Base-by-base conservation (phyloP, 1,140 invertebrate species). In the Zaprionus gabonicus region DNA sequence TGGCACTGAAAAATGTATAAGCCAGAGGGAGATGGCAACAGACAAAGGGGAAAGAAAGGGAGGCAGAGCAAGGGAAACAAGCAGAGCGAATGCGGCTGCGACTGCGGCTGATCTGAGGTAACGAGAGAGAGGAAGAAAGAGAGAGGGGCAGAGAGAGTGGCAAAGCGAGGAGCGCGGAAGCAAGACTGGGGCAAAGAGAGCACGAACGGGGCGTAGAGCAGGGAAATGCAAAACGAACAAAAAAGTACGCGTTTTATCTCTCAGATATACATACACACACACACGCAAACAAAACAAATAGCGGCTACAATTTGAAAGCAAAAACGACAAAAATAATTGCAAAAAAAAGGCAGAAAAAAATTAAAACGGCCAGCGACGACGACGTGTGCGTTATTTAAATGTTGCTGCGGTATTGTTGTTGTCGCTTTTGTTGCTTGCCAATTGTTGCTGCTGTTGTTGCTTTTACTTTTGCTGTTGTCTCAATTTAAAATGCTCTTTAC, bases 341-440 rank as follows among this genome's bases (percentile, higher is more conserved):
- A 84, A 82, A 90, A 87, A 80, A 86, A 82, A 79, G 56, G 36
- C 59, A 27, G 69, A 67, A 46, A 75, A 86, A 74, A 68, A 78
- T 69, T 70, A 70, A 86, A 86, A 82, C 76, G 79, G 71, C 63
- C 82, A 62, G 53, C 49, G 60, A 72, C 65, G 62, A 46, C 78
- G 58, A 79, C 68, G 84, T 88, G 78, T 88, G 84, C 84, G 84
- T 87, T 87, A 87, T 87, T 87, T 87, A 87, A 87, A 87, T 87
- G 81, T 81, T 83, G 81, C 28, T 80, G 75, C 65, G 46, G 23
- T 55, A 23, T 44, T 34, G 41, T 38, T 28, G 9, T 13, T 34
- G 55, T 4, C 17, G 56, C 56, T 27, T 15, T 41, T 55, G 17
- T 41, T 46, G 15, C 31, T 34, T 34, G 31, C 31, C 9, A 34